These are phyloP conservation scores for Passerculus sandwichensis DNA, from an alignment of 2,797 vertebrate species.

Conservation along the genomic window DNA sequence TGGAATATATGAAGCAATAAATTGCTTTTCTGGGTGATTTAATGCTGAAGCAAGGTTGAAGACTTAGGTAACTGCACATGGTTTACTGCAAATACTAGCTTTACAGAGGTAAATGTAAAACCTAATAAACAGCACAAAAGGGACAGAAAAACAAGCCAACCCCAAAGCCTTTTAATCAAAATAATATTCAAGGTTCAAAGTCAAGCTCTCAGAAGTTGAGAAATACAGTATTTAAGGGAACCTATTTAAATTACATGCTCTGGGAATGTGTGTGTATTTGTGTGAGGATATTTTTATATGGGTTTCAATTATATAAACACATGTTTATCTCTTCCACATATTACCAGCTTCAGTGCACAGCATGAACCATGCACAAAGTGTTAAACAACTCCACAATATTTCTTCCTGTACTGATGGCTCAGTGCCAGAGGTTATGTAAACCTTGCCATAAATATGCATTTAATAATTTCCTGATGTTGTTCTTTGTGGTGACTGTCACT, in stretches of 20 bases:
- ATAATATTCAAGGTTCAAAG: neutral
- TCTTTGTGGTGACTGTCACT: neutral
- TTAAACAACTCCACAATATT: neutral
- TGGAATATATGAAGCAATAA: conserved; percentile 62
- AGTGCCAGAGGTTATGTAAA: neutral
- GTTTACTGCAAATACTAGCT: conserved; percentile 54
- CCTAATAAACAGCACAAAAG: neutral
- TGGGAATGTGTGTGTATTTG: neutral
- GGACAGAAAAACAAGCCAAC: neutral
- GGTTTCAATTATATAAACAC: neutral
- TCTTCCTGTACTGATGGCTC: neutral
- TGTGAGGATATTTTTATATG: neutral
- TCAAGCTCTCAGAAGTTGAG: neutral
- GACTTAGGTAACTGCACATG: conserved; percentile 10
- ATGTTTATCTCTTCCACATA: neutral
- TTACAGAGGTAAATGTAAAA: conserved; percentile 26
- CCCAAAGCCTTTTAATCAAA: conserved; percentile 13
- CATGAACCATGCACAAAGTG: neutral
- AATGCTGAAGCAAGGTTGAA: conserved; percentile 41
- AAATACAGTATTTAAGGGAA: neutral
- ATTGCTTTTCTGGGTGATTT: conserved; percentile 59
- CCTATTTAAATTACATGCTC: neutral
- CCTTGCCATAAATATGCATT: neutral
- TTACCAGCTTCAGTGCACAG: neutral
- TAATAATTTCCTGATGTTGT: conserved; percentile 45